phyloP scores from a whole-genome alignment of 2,113 vertebrate genomes.

The Istiophorus platypterus region DNA sequence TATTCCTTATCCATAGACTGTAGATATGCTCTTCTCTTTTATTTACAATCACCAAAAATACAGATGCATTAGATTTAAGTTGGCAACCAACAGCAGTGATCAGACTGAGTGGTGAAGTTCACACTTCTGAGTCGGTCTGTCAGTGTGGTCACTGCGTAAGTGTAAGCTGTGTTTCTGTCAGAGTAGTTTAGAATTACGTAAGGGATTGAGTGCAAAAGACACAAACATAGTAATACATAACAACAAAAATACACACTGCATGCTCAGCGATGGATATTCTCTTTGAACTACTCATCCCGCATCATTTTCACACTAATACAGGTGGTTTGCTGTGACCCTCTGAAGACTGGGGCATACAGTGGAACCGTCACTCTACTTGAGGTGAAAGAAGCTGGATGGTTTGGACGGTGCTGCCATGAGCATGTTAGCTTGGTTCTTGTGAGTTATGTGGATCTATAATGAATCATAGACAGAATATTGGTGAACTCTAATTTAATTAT shows the following conservation, averaged over 20 bases:
- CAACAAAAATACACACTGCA: conserved; percentile 16
- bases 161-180: conserved; percentile 15
- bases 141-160: conserved; percentile 1
- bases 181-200: not conserved
- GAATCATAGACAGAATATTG: not conserved
- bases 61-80: conserved; percentile 17
- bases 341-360: not conserved
- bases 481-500: not conserved
- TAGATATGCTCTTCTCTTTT: conserved; percentile 9
- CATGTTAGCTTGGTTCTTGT: conserved; percentile 94
- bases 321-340: not conserved
- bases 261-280: not conserved
- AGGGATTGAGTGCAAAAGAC: conserved; percentile 25
- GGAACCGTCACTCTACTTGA: conserved; percentile 69
- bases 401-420: conserved; percentile 87
- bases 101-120: conserved; percentile 20
- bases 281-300: conserved; percentile 6
- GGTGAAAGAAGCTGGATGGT: conserved; percentile 88
- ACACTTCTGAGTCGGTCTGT: not conserved
- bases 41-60: conserved; percentile 26
- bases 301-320: not conserved
- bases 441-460: conserved; percentile 89
- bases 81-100: conserved; percentile 54
- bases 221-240: conserved; percentile 11
- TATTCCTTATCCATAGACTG: conserved; percentile 4